Evolutionary conservation across 2,797 vertebrate genomes (phyloP).

Genomic region (Tapirus indicus): DNA sequence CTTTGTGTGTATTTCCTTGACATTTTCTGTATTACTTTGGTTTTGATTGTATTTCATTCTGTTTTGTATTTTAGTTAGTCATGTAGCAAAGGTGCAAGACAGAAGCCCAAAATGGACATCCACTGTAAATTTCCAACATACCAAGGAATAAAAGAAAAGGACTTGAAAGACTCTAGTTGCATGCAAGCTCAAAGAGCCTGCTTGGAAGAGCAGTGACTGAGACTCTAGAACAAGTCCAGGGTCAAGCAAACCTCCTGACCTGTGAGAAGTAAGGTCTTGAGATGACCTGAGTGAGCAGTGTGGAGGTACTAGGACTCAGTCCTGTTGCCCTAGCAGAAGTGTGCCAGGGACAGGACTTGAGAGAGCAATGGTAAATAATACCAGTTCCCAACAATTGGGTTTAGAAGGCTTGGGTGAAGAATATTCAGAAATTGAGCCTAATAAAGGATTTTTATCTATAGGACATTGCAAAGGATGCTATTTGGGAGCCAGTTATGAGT

Average conservation of each 20-base stretch:
- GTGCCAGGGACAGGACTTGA: not conserved
- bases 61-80: conserved; percentile 62
- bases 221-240: not conserved
- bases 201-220: not conserved
- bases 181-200: not conserved
- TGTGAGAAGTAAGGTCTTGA: not conserved
- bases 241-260: not conserved
- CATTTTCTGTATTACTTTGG: not conserved
- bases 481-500: not conserved
- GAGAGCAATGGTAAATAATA: not conserved
- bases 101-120: not conserved
- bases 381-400: not conserved
- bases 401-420: not conserved
- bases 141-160: not conserved
- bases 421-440: not conserved
- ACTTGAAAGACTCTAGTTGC: not conserved
- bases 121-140: not conserved
- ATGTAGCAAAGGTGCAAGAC: not conserved
- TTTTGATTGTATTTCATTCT: conserved; percentile 60
- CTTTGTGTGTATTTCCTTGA: conserved; percentile 13
- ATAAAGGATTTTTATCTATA: not conserved
- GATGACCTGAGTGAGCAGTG: not conserved
- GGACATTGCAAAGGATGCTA: not conserved
- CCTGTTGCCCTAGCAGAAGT: not conserved
- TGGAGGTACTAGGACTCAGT: not conserved